These are phyloP conservation scores for Gobiocypris rarus DNA, from an alignment of 2,113 vertebrate genomes.

Conservation along the genomic window DNA sequence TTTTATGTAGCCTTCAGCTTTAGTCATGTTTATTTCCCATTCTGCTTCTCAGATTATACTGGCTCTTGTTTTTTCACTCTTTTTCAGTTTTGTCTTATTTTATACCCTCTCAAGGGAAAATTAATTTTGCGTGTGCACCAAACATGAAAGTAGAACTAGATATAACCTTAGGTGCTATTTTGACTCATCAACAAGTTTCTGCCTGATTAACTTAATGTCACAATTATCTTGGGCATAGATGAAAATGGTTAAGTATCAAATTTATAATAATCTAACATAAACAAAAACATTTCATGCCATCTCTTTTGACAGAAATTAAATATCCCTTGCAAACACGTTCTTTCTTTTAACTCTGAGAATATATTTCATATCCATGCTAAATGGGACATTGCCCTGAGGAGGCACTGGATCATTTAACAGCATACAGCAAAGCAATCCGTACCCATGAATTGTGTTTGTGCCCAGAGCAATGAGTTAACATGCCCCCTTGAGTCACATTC, in stretches of 20 bases:
- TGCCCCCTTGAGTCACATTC: slow-evolving; percentile 12
- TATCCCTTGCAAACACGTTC: background rate
- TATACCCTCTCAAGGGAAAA: slow-evolving; percentile 6
- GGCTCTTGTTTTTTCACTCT: background rate
- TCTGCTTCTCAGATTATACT: background rate
- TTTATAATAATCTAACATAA: background rate
- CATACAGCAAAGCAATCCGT: slow-evolving; percentile 6
- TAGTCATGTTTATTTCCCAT: background rate
- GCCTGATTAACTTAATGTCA: slow-evolving; percentile 26
- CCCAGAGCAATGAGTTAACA: background rate
- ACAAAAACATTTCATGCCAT: background rate
- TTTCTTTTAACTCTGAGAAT: background rate
- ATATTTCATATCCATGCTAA: background rate
- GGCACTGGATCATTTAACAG: background rate
- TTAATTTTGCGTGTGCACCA: background rate
- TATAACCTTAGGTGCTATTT: slow-evolving; percentile 25
- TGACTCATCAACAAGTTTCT: slow-evolving; percentile 25
- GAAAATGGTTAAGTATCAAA: background rate
- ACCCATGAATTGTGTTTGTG: slow-evolving; percentile 3
- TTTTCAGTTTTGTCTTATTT: background rate
- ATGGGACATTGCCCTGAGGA: background rate
- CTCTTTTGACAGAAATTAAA: background rate
- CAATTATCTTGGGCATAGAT: slow-evolving; percentile 16
- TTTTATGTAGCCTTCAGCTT: background rate
- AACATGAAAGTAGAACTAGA: slow-evolving; percentile 32